Evolutionary conservation across 2,797 vertebrate species (phyloP).

Genomic region (Diplodus puntazzo): DNA sequence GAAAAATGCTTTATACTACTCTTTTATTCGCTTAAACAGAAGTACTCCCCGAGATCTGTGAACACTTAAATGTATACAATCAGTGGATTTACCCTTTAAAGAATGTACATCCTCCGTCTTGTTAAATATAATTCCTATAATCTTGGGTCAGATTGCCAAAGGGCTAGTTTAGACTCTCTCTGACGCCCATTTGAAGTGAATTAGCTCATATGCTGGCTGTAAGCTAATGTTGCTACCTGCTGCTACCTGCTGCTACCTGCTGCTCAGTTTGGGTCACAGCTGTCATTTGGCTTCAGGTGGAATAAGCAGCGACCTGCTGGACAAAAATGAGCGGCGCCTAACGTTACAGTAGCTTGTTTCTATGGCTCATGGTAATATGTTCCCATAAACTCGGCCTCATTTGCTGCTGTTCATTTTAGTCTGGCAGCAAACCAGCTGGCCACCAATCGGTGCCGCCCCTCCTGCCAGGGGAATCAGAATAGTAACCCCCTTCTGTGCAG

Average conservation of each 20-base stretch:
- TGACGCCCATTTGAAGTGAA: background rate
- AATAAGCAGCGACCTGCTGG: conserved; percentile 1
- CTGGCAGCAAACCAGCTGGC: conserved; percentile 40
- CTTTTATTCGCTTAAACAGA: too few relatives aligned
- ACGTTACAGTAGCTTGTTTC: background rate
- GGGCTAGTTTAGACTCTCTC: background rate
- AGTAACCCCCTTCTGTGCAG: conserved; percentile 23
- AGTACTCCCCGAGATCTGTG: too few relatives aligned
- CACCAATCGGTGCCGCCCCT: conserved; percentile 13
- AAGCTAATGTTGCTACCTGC: conserved; percentile 6
- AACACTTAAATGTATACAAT: too few relatives aligned
- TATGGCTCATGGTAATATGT: background rate
- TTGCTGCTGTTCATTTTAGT: conserved; percentile 18
- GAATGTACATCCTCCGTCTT: background rate
- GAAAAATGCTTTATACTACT: too few relatives aligned
- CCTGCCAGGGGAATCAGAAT: conserved; percentile 1
- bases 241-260: conserved; percentile 6
- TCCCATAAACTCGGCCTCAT: conserved; percentile 3
- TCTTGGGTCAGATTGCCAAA: background rate
- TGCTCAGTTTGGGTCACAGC: conserved; percentile 18
- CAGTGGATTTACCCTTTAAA: too few relatives aligned
- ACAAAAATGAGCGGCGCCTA: background rate
- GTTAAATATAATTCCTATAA: too few relatives aligned
- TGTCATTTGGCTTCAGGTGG: background rate
- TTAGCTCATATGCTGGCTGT: conserved; percentile 7